Conservation (phyloP, 2,113 vertebrate species). For the Eupsittula cactorum region DNA sequence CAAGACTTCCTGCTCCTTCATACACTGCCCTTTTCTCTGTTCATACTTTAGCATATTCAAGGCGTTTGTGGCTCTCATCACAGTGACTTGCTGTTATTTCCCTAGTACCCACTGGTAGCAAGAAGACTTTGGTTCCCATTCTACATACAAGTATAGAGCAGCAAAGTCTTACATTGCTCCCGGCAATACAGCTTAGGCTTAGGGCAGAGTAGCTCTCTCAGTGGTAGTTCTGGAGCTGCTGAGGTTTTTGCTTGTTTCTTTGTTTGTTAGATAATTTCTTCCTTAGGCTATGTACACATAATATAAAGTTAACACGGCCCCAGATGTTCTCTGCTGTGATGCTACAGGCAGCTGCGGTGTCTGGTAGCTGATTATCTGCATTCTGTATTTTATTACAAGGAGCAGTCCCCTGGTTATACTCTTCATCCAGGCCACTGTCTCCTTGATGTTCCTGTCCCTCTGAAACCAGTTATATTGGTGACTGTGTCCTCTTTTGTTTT, state of each 20-base stretch:
- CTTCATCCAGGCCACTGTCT: background rate
- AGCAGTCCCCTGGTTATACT: background rate
- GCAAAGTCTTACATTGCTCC: background rate
- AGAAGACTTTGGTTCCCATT: background rate
- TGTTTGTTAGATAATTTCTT: background rate
- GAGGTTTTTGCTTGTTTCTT: background rate
- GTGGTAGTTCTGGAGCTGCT: background rate
- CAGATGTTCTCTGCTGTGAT: background rate
- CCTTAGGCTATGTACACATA: background rate
- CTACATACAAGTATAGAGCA: background rate
- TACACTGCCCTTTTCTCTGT: background rate
- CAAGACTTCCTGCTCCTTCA: background rate
- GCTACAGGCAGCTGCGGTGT: background rate
- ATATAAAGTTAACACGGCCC: background rate
- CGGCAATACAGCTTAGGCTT: background rate
- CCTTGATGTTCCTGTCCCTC: slow-evolving; percentile 32
- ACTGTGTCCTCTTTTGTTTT: slow-evolving; percentile 58
- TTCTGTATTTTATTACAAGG: background rate
- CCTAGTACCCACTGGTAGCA: background rate
- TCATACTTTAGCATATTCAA: background rate
- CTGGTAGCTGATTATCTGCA: background rate
- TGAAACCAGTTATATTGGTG: slow-evolving; percentile 47
- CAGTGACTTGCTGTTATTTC: background rate
- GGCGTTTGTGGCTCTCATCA: background rate
- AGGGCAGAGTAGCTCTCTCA: background rate